Conservation (phyloP, 2,113 vertebrate species). For the Limnothrissa miodon region DNA sequence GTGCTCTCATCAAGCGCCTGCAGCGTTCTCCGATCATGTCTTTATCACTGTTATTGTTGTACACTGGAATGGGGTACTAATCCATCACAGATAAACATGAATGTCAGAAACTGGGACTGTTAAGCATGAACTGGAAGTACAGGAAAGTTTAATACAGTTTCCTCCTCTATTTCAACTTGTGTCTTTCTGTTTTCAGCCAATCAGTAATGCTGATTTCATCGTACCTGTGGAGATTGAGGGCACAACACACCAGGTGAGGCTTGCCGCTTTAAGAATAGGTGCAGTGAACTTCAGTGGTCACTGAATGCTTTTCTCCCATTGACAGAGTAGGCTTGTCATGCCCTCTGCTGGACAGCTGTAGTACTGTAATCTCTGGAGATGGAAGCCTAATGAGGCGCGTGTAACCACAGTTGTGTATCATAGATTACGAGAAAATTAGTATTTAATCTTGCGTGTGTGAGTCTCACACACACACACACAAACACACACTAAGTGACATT, state of each 20-base stretch:
- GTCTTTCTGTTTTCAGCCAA: slow-evolving; percentile 73
- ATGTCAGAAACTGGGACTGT: no score
- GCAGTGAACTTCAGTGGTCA: neutral
- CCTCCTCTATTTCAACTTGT: no score
- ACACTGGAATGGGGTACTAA: neutral
- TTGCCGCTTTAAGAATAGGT: neutral
- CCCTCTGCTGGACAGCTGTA: slow-evolving; percentile 8
- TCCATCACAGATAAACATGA: neutral
- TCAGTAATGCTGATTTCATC: slow-evolving; percentile 92
- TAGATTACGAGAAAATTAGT: neutral
- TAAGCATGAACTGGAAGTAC: no score
- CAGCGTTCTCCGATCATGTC: neutral
- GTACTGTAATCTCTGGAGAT: neutral
- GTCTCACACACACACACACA: no score
- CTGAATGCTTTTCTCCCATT: neutral
- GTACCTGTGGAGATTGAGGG: slow-evolving; percentile 92
- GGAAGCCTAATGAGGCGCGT: neutral
- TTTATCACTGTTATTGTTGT: neutral
- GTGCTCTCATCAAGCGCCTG: neutral
- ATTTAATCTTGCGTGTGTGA: no score
- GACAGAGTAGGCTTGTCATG: neutral
- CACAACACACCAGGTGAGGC: slow-evolving; percentile 86
- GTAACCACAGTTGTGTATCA: neutral
- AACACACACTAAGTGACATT: no score
- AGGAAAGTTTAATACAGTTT: no score